Percentiles rank a stretch among this genome's conserved stretches.
Evolutionary conservation across 2,797 vertebrate species (phyloP).

Genomic region (Smutsia gigantea): DNA sequence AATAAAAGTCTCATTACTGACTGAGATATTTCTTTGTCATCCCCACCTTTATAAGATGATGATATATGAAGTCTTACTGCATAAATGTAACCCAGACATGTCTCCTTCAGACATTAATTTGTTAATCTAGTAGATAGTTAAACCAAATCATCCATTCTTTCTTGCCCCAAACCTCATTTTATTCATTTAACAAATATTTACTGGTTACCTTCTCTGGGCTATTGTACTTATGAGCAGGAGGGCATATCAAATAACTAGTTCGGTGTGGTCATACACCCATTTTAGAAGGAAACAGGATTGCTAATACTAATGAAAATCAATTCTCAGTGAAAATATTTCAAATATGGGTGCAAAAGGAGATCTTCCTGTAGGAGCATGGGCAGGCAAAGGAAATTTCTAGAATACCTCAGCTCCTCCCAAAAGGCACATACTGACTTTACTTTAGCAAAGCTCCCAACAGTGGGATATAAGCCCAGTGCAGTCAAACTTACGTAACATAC

Average conservation of each 20-base stretch:
- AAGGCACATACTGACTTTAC: background rate
- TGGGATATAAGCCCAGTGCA: background rate
- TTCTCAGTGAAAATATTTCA: slow-evolving; percentile 11
- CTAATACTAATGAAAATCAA: background rate
- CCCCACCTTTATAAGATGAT: background rate
- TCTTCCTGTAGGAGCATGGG: background rate
- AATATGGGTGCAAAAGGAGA: background rate
- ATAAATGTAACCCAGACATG: background rate
- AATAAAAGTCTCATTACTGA: background rate
- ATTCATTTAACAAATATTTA: slow-evolving; percentile 24
- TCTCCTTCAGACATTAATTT: background rate
- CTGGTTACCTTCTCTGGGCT: background rate
- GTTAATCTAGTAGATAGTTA: background rate
- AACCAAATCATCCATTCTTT: background rate
- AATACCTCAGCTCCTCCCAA: background rate
- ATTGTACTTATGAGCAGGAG: background rate
- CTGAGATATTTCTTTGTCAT: background rate
- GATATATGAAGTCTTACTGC: background rate
- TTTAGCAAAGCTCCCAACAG: background rate
- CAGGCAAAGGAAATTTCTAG: background rate
- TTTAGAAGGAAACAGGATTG: background rate
- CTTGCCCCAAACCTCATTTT: background rate
- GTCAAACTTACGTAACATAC: background rate
- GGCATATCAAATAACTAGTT: background rate
- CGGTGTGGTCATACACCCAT: background rate